Conservation (phyloP, 2,888 invertebrate genomes). For the Busseola fusca region DNA sequence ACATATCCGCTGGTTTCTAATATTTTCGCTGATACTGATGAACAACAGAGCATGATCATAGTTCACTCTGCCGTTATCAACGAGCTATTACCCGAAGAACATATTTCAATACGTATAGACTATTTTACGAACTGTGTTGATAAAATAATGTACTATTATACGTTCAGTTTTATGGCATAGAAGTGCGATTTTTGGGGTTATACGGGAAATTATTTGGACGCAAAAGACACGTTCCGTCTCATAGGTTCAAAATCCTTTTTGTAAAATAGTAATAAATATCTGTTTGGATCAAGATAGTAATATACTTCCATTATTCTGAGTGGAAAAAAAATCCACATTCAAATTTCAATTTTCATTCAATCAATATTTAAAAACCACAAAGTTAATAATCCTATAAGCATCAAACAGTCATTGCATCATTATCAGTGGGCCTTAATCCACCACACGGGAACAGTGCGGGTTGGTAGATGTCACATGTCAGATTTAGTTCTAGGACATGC, state of each 20-base stretch:
- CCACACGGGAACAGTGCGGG: too few species aligned
- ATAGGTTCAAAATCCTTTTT: neutral
- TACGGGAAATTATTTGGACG: constrained; percentile 36
- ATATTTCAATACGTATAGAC: constrained; percentile 11
- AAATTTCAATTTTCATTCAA: too few species aligned
- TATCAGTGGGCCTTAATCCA: too few species aligned
- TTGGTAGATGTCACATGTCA: too few species aligned
- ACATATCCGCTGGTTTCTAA: neutral
- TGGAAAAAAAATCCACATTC: too few species aligned
- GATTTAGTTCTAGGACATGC: too few species aligned
- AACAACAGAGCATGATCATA: neutral
- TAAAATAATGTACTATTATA: constrained; percentile 58
- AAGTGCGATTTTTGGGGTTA: constrained; percentile 46
- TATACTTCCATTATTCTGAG: too few species aligned
- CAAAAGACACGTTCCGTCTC: neutral
- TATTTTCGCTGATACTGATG: neutral
- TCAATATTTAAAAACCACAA: too few species aligned
- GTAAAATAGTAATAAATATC: too few species aligned
- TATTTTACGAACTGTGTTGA: constrained; percentile 42
- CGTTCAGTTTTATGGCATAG: constrained; percentile 60
- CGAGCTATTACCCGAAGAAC: neutral
- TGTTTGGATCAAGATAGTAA: too few species aligned
- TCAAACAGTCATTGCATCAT: too few species aligned
- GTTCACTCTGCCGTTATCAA: neutral
- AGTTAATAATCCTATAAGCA: too few species aligned